Evolutionary conservation across 2,888 invertebrate species (phyloP).

Genomic region (Drosophila planitibia): DNA sequence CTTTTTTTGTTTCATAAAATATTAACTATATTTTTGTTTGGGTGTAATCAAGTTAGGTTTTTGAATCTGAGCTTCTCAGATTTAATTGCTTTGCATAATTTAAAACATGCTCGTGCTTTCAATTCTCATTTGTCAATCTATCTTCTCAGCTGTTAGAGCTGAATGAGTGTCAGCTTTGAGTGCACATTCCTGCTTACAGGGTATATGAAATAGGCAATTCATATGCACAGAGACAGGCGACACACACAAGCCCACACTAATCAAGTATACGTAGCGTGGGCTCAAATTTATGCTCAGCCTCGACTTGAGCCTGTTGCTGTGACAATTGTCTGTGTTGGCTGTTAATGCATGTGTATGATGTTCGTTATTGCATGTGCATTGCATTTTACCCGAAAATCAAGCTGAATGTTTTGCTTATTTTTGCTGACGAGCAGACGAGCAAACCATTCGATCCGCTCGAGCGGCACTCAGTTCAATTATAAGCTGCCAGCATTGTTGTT

Average conservation of each 20-base stretch:
- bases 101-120: not conserved
- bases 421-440: constrained; percentile 23
- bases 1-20: too few relatives aligned
- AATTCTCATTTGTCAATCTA: not conserved
- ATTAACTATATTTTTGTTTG: not conserved
- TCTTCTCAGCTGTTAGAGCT: not conserved
- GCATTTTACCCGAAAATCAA: constrained; percentile 65
- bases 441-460: constrained; percentile 70
- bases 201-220: constrained; percentile 17
- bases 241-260: constrained; percentile 19
- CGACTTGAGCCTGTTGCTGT: constrained; percentile 42
- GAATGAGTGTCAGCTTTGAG: not conserved
- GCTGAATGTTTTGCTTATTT: constrained; percentile 71
- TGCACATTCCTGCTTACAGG: not conserved
- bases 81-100: not conserved
- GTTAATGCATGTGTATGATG: constrained; percentile 41
- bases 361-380: constrained; percentile 37
- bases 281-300: constrained; percentile 39
- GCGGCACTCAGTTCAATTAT: constrained; percentile 73
- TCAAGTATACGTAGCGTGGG: constrained; percentile 67
- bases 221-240: not conserved
- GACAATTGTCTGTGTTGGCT: constrained; percentile 47
- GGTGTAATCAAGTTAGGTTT: not conserved
- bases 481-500: constrained; percentile 53
- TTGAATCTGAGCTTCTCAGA: not conserved